Evolutionary conservation across 2,113 vertebrate genomes (phyloP).

Genomic region (Lasiurus borealis): DNA sequence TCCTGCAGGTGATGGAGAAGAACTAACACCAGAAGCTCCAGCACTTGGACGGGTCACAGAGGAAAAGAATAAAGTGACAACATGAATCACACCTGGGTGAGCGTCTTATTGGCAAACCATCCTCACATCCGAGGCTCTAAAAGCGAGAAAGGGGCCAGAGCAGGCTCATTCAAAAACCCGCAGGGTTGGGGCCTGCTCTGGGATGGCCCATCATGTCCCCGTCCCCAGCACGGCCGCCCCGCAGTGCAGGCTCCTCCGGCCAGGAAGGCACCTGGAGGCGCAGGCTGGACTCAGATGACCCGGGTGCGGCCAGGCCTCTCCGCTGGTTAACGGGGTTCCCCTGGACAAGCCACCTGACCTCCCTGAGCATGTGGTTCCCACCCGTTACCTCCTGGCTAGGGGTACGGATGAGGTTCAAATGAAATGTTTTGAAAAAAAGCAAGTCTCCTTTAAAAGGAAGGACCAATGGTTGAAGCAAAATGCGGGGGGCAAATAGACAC

Average conservation of each 20-base stretch:
- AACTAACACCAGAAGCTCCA: slow-evolving; percentile 68
- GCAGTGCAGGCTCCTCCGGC: not conserved
- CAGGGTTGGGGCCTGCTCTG: not conserved
- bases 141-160: not conserved
- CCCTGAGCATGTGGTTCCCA: not conserved
- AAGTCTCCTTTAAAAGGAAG: slow-evolving; percentile 10
- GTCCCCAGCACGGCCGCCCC: not conserved
- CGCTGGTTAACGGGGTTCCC: not conserved
- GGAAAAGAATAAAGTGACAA: slow-evolving; percentile 60
- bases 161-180: not conserved
- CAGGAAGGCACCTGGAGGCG: not conserved
- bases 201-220: not conserved
- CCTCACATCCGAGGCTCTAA: not conserved
- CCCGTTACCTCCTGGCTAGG: not conserved
- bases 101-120: slow-evolving; percentile 13
- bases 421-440: not conserved
- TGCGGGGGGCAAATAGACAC: not conserved
- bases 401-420: accelerated
- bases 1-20: slow-evolving; percentile 77
- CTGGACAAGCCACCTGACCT: not conserved
- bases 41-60: not conserved
- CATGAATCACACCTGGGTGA: not conserved
- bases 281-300: not conserved
- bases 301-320: not conserved
- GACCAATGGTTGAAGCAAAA: not conserved